phyloP scores from a whole-genome alignment of 2,797 vertebrate genomes.

The Girardinus metallicus region DNA sequence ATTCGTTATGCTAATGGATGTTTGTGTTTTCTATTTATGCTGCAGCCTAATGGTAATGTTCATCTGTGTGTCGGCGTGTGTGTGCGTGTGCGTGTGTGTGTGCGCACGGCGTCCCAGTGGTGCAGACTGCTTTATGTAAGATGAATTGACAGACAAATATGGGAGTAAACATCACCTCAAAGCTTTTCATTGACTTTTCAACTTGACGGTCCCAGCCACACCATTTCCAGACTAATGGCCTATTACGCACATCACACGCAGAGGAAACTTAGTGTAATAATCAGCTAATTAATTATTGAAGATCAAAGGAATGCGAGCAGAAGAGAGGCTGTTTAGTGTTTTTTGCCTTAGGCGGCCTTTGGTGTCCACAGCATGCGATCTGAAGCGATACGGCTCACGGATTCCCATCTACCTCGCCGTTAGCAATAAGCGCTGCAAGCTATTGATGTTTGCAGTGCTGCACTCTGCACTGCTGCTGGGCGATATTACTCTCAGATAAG shows the following conservation, averaged over 20 bases:
- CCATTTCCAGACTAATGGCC: slow-evolving; percentile 55
- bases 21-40: slow-evolving; percentile 32
- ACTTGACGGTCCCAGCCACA: slow-evolving; percentile 30
- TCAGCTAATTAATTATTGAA: slow-evolving; percentile 67
- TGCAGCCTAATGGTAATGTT: slow-evolving; percentile 28
- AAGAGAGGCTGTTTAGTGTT: slow-evolving; percentile 26
- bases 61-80: neutral
- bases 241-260: slow-evolving; percentile 52
- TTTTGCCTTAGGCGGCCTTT: slow-evolving; percentile 52
- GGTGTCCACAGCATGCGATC: slow-evolving; percentile 51
- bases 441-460: slow-evolving; percentile 61
- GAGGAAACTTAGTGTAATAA: slow-evolving; percentile 54
- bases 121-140: slow-evolving; percentile 20
- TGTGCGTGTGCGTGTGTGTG: neutral
- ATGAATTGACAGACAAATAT: slow-evolving; percentile 25
- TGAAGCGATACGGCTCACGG: slow-evolving; percentile 52
- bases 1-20: slow-evolving; percentile 63
- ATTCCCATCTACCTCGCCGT: slow-evolving; percentile 61
- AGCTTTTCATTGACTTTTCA: slow-evolving; percentile 29
- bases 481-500: slow-evolving; percentile 52
- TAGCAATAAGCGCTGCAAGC: slow-evolving; percentile 41
- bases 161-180: slow-evolving; percentile 45
- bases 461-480: slow-evolving; percentile 26
- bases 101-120: neutral
- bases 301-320: slow-evolving; percentile 49